Evolutionary conservation across 2,113 vertebrate genomes (phyloP).

Genomic region (Rhynchomys soricoides): DNA sequence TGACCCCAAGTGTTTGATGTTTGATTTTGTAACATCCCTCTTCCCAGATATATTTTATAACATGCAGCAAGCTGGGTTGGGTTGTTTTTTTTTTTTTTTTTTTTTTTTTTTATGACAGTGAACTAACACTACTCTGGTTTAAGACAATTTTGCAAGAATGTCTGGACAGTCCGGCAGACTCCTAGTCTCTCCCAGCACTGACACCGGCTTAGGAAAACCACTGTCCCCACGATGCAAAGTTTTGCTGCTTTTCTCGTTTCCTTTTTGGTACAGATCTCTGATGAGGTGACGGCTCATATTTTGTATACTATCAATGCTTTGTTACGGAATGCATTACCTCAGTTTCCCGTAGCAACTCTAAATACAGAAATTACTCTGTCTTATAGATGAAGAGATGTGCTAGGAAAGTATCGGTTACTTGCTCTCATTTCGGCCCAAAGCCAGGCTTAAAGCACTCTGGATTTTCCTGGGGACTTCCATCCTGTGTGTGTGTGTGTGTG

Average conservation of each 20-base stretch:
- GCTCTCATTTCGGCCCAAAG: neutral
- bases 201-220: neutral
- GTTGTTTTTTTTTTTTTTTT: neutral
- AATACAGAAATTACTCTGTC: neutral
- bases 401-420: neutral
- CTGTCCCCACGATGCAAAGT: neutral
- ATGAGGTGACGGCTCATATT: neutral
- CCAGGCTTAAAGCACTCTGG: neutral
- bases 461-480: neutral
- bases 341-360: slow-evolving; percentile 13
- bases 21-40: slow-evolving; percentile 49
- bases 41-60: neutral
- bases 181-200: neutral
- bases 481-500: neutral
- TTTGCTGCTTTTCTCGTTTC: slow-evolving; percentile 12
- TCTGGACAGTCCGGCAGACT: neutral
- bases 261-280: neutral
- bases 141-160: slow-evolving; percentile 52
- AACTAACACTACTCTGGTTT: slow-evolving; percentile 27
- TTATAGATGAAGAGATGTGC: neutral
- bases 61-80: neutral
- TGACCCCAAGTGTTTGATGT: slow-evolving; percentile 46
- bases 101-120: slow-evolving; percentile 1
- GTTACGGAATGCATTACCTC: neutral
- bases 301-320: neutral